Base-by-base conservation (phyloP, 2,888 invertebrate genomes). In the Aphidoletes aphidimyza region DNA sequence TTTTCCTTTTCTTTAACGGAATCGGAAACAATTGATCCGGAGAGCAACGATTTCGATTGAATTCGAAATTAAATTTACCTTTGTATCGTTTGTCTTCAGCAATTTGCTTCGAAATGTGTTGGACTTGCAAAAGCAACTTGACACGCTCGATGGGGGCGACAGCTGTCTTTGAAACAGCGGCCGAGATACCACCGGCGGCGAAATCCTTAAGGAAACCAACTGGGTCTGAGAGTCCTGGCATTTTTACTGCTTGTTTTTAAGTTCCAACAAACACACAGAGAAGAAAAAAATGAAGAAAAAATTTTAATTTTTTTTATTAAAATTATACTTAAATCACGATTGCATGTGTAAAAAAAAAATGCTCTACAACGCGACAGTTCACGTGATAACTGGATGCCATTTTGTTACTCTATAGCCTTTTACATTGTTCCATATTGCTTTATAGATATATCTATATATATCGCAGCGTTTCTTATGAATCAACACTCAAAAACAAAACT, bases 101-200 rank as follows among this genome's bases (percentile, higher is more conserved):
- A 87, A 97, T 96, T 91, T 97, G 96, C 91, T 96, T 97, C 88
- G 95, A 96, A 87, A 97, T 95, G 91, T 96, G 96, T 91, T 98
- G 98, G 87, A 98, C 97, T 91, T 98, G 98, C 86, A 98, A 92
- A 86, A 98, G 93, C 87, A 98, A 91, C 90, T 98, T 98, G 83
- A 98, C 97, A 89, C 98, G 93, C 91, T 98, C 98, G 88, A 98
- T 98, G 85, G 98, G 98, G 26, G 98, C 98, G 86, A 97, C 97
- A 69, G 95, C 94, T 83, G 98, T 98, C 90, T 98, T 98, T 84
- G 98, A 97, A 86, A 97, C 93, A 78, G 97, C 98, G 45, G 98
- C 98, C 81, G 98, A 95, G 84, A 97, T 92, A 86, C 98, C 98
- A 87, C 98, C 98, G 86, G 97, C 97, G 85, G 95, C 89, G 89